A percentile compares a stretch with the other conserved stretches of the same genome.
phyloP scores from a whole-genome alignment of 2,888 invertebrate genomes.

The Amaurobius ferox region DNA sequence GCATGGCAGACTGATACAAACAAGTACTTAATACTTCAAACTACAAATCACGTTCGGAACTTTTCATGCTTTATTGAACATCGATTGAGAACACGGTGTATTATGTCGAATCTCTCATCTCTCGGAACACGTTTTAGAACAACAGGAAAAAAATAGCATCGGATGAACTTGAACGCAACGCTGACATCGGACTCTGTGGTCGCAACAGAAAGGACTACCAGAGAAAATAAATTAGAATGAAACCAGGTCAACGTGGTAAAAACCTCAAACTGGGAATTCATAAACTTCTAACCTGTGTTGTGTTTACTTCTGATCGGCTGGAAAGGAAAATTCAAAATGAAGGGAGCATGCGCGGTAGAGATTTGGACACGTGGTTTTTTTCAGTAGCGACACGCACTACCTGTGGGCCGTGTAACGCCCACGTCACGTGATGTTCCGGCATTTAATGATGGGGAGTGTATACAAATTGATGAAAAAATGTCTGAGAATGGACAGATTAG shows the following conservation, averaged over 20 bases:
- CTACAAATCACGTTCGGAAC: conserved; percentile 3
- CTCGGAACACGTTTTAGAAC: background rate
- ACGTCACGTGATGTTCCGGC: background rate
- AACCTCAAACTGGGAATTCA: background rate
- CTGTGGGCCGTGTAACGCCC: background rate
- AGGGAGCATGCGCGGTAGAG: background rate
- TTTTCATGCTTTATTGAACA: conserved; percentile 12
- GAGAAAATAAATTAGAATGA: background rate
- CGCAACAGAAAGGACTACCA: background rate
- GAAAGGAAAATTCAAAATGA: background rate
- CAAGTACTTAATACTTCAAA: background rate
- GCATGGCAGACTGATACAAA: too few species aligned
- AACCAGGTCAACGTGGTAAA: conserved; percentile 18
- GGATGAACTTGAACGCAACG: background rate
- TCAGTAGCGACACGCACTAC: background rate
- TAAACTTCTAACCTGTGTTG: background rate
- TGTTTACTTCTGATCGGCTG: background rate
- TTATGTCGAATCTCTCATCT: conserved; percentile 3
- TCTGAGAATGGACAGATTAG: too few species aligned
- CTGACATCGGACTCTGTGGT: background rate
- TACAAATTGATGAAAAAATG: background rate
- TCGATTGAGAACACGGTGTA: conserved; percentile 3
- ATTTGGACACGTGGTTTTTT: conserved; percentile 16
- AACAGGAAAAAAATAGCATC: background rate
- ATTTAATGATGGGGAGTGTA: background rate